Conservation (phyloP, 1,140 invertebrate genomes). For the Pogonomyrmex barbatus region DNA sequence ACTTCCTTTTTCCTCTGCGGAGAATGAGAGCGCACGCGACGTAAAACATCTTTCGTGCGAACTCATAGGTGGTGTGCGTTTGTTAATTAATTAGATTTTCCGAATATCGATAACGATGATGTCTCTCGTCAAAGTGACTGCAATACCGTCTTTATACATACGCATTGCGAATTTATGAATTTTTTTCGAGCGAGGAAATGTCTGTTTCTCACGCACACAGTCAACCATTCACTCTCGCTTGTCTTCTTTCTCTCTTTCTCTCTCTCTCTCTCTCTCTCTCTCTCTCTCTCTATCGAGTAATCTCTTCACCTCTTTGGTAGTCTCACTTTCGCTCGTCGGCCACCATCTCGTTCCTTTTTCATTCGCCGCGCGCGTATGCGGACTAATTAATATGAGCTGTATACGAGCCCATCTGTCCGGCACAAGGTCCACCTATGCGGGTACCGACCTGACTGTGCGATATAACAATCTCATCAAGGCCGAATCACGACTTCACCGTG, state of each 20-base stretch:
- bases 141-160: constrained; percentile 28
- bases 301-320: constrained; percentile 22
- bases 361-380: constrained; percentile 27
- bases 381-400: constrained; percentile 61
- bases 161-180: constrained; percentile 58
- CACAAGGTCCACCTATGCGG: constrained; percentile 58
- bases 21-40: background rate
- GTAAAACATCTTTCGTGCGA: background rate
- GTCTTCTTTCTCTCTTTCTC: constrained; percentile 44
- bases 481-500: constrained; percentile 55
- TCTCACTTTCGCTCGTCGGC: constrained; percentile 42
- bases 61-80: background rate
- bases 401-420: constrained; percentile 53
- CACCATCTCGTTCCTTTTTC: constrained; percentile 47
- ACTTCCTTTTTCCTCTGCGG: background rate
- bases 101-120: constrained; percentile 46
- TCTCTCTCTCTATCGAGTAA: constrained; percentile 42
- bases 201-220: constrained; percentile 46
- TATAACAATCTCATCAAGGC: constrained; percentile 63
- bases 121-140: constrained; percentile 34
- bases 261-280: constrained; percentile 62
- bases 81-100: constrained; percentile 61
- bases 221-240: constrained; percentile 57
- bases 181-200: constrained; percentile 36
- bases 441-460: constrained; percentile 45